Evolutionary conservation across 2,113 vertebrate species (phyloP).

Genomic region (Misgurnus anguillicaudatus): DNA sequence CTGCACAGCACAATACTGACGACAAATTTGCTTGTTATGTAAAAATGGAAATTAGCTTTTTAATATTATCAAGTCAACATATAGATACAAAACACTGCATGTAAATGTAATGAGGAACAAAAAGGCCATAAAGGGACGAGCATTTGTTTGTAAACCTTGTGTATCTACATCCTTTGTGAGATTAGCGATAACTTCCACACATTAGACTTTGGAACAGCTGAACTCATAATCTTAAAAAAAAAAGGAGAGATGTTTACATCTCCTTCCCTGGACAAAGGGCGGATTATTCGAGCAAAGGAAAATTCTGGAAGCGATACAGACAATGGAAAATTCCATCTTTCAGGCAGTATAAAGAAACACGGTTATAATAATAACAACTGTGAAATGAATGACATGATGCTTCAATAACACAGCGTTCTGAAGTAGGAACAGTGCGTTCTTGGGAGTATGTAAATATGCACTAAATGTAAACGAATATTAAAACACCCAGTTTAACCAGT

Average conservation of each 20-base stretch:
- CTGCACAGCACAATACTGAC: neutral
- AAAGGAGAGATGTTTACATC: neutral
- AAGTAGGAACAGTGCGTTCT: too few relatives aligned
- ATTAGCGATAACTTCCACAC: slow-evolving; percentile 2
- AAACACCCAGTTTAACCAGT: too few relatives aligned
- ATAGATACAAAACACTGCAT: neutral
- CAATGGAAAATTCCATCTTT: slow-evolving; percentile 17
- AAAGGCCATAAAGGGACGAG: neutral
- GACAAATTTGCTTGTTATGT: neutral
- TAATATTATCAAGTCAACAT: neutral
- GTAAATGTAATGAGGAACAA: neutral
- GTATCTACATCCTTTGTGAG: slow-evolving; percentile 5
- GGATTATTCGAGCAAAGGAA: neutral
- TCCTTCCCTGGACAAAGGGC: neutral
- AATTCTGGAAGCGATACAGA: neutral
- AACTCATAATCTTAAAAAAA: neutral
- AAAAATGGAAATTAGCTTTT: neutral
- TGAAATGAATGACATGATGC: neutral
- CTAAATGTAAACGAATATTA: too few relatives aligned
- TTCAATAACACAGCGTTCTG: too few relatives aligned
- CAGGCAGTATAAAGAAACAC: neutral
- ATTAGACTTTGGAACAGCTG: slow-evolving; percentile 10
- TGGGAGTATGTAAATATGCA: too few relatives aligned
- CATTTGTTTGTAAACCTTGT: slow-evolving; percentile 8
- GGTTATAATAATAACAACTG: neutral